phyloP scores from a whole-genome alignment of 2,113 vertebrate genomes.

The Morone saxatilis region DNA sequence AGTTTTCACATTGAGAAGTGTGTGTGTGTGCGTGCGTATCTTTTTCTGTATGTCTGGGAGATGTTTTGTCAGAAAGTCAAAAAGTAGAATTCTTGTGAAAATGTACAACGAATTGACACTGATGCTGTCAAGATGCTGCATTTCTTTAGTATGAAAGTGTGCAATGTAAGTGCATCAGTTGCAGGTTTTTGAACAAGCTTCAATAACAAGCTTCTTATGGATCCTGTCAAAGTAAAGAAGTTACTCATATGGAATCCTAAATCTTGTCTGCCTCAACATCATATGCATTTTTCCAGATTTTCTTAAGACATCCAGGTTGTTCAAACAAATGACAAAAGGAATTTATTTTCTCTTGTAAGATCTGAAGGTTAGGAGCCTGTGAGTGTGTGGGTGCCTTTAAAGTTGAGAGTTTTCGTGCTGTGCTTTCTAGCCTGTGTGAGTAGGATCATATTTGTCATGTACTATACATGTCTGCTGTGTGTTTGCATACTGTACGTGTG shows the following conservation, averaged over 20 bases:
- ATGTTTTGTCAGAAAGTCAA: background rate
- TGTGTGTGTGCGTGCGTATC: background rate
- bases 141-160: constrained; percentile 3
- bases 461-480: background rate
- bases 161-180: background rate
- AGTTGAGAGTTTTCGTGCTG: background rate
- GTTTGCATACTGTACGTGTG: constrained; percentile 3
- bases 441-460: background rate
- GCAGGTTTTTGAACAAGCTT: background rate
- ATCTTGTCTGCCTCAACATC: background rate
- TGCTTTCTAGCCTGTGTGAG: background rate
- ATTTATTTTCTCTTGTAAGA: background rate
- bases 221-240: background rate
- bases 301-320: background rate
- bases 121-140: constrained; percentile 22
- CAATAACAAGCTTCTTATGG: background rate
- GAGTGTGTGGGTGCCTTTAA: background rate
- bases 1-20: constrained; percentile 32
- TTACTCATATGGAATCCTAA: background rate
- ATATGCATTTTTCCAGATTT: background rate
- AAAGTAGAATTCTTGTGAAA: background rate
- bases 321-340: background rate
- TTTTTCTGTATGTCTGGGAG: background rate
- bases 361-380: background rate
- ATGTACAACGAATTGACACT: constrained; percentile 16